phyloP scores from a whole-genome alignment of 2,113 vertebrate species.

The Laticauda laticaudata region DNA sequence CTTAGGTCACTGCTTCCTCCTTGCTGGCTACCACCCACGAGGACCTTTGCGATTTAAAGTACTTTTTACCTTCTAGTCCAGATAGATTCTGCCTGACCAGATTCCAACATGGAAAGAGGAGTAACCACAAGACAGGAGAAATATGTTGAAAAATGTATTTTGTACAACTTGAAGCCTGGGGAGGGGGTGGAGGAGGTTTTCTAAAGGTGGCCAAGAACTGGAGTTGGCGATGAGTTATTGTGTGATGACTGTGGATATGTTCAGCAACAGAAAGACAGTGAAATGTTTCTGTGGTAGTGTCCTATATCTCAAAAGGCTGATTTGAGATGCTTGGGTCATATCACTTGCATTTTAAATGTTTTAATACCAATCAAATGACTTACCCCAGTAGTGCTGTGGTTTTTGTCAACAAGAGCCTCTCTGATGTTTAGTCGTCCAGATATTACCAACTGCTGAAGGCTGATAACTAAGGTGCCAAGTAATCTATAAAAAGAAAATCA shows the following conservation, averaged over 20 bases:
- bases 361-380: slow-evolving; percentile 44
- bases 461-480: slow-evolving; percentile 83
- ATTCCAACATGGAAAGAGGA: neutral
- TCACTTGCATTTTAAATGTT: neutral
- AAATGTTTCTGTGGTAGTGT: neutral
- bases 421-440: slow-evolving; percentile 77
- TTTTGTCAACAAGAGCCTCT: slow-evolving; percentile 82
- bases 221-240: neutral
- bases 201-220: neutral
- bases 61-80: neutral
- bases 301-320: neutral
- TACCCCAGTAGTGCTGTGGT: slow-evolving; percentile 79
- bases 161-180: neutral
- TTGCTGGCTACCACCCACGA: neutral
- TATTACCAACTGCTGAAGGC: slow-evolving; percentile 84
- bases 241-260: neutral
- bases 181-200: neutral
- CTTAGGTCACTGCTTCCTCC: neutral
- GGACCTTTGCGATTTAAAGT: neutral
- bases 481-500: slow-evolving; percentile 67
- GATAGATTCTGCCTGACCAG: neutral
- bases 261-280: neutral
- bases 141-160: neutral
- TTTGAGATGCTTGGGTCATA: neutral
- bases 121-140: neutral